These are phyloP conservation scores for Caenorhabditis sp. DNA, from an alignment of 2,888 invertebrate genomes.

Conservation along the genomic window DNA sequence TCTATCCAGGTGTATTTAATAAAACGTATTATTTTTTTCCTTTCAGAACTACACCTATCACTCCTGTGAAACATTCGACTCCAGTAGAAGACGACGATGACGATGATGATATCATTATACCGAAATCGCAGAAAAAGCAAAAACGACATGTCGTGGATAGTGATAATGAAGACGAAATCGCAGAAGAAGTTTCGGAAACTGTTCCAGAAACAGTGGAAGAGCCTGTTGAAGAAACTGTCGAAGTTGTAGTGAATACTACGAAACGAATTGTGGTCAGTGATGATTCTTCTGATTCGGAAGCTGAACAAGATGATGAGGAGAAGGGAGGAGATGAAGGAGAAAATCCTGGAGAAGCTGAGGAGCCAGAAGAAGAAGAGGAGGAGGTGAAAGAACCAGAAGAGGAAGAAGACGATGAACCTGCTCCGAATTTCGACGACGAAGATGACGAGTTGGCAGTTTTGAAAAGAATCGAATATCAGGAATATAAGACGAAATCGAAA, in stretches of 20 bases:
- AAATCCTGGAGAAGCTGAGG: slow-evolving; percentile 18
- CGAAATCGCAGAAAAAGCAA: neutral
- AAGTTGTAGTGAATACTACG: neutral
- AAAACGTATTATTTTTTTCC: neutral
- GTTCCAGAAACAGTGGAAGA: neutral
- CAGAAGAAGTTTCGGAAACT: neutral
- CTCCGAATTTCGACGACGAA: slow-evolving; percentile 42
- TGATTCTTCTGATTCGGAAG: slow-evolving; percentile 24
- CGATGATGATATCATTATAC: neutral
- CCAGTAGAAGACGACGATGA: neutral
- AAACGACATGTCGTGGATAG: slow-evolving; percentile 3
- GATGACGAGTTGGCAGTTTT: slow-evolving; percentile 55
- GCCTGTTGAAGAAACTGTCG: slow-evolving; percentile 5
- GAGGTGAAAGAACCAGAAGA: slow-evolving; percentile 19
- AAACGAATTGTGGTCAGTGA: slow-evolving; percentile 4
- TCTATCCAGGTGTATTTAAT: no score
- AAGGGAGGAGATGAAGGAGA: slow-evolving; percentile 26
- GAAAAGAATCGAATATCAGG: slow-evolving; percentile 37
- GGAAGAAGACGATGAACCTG: slow-evolving; percentile 9
- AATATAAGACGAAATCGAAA: slow-evolving; percentile 38
- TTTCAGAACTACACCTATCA: neutral
- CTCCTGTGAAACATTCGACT: neutral
- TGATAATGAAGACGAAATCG: slow-evolving; percentile 24
- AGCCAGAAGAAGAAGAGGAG: slow-evolving; percentile 32
- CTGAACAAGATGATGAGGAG: no score